A percentile compares a stretch with the other conserved stretches of the same genome.
Conservation (phyloP, 2,113 vertebrate species). For the Zeus faber region DNA sequence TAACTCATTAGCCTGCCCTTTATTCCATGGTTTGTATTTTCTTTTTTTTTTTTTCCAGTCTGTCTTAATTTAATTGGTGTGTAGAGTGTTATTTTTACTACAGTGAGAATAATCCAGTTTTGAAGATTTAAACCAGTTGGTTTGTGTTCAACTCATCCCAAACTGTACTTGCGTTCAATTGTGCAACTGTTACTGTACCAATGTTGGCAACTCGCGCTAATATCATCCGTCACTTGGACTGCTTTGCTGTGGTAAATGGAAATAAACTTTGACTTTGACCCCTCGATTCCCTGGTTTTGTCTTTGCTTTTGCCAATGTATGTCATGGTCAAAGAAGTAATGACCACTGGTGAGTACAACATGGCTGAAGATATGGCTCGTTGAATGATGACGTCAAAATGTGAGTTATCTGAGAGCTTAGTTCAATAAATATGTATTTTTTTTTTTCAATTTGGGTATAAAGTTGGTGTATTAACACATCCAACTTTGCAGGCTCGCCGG, state of each 20-base stretch:
- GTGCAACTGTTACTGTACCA: constrained; percentile 3
- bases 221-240: constrained; percentile 14
- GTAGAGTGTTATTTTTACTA: neutral
- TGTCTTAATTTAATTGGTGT: neutral
- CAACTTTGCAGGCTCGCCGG: no score
- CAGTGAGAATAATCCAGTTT: neutral
- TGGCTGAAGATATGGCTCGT: no score
- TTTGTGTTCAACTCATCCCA: neutral
- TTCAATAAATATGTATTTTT: no score
- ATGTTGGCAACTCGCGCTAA: constrained; percentile 14
- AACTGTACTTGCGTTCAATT: neutral
- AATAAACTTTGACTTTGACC: constrained; percentile 33
- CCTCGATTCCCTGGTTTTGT: constrained; percentile 3
- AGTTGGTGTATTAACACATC: no score
- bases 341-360: no score
- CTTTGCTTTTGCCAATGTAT: no score
- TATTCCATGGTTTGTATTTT: neutral
- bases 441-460: no score
- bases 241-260: constrained; percentile 39
- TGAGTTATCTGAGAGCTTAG: no score
- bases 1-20: neutral
- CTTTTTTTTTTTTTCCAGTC: neutral
- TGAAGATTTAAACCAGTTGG: neutral
- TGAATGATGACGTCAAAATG: no score
- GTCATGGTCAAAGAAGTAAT: no score